Evolutionary conservation across 1,140 invertebrate species (phyloP).

Genomic region (Gonioctena quinquepunctata): DNA sequence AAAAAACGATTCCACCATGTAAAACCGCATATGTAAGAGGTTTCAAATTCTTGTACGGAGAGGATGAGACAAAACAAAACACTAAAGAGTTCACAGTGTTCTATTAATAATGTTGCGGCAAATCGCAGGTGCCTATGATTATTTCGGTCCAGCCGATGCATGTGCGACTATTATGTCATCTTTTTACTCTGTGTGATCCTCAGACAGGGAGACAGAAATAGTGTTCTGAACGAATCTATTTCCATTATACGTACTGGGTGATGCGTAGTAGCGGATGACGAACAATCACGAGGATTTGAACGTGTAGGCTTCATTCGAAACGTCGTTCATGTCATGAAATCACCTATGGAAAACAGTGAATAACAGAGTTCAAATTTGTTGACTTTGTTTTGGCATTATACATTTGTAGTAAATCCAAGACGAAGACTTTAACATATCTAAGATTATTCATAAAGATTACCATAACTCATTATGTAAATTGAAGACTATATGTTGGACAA

Average conservation of each 20-base stretch:
- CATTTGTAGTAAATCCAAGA: no score
- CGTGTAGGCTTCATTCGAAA: neutral
- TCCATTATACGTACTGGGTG: neutral
- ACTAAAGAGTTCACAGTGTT: slow-evolving; percentile 11
- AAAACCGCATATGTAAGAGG: neutral
- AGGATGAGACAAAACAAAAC: slow-evolving; percentile 13
- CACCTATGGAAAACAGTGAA: no score
- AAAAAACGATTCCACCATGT: neutral
- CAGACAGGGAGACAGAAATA: slow-evolving; percentile 25
- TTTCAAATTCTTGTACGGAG: slow-evolving; percentile 1
- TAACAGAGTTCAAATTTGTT: no score
- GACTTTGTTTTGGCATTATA: no score
- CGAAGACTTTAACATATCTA: no score
- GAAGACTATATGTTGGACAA: no score
- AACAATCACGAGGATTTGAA: neutral
- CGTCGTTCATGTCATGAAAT: no score
- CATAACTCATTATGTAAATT: no score
- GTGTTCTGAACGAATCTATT: neutral
- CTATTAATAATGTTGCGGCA: slow-evolving; percentile 27
- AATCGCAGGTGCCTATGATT: slow-evolving; percentile 33
- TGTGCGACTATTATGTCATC: slow-evolving; percentile 29
- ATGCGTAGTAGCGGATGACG: neutral
- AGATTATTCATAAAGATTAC: no score
- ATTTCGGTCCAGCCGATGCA: slow-evolving; percentile 24
- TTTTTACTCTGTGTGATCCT: slow-evolving; percentile 21